phyloP scores from a whole-genome alignment of 2,888 invertebrate species.

The Rapana venosa region DNA sequence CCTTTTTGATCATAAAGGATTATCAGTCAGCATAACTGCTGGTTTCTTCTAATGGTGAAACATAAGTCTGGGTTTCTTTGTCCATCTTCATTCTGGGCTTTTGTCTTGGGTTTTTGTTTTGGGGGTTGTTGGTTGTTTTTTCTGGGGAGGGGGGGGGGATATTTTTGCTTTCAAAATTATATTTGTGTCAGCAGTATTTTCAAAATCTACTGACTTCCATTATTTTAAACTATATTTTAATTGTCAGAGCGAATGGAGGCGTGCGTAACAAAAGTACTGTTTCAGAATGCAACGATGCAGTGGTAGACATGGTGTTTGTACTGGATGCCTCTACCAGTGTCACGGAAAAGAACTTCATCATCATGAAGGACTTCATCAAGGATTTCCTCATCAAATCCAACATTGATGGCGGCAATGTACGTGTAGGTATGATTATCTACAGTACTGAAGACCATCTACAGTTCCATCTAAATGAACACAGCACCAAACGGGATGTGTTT shows the following conservation, averaged over 20 bases:
- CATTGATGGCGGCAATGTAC: conserved; percentile 64
- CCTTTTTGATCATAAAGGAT: no score
- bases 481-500: conserved; percentile 51
- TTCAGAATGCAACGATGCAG: conserved; percentile 50
- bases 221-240: background rate
- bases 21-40: no score
- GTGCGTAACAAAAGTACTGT: background rate
- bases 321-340: conserved; percentile 69
- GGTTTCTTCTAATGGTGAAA: no score
- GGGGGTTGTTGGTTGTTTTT: no score
- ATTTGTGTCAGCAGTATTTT: background rate
- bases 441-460: conserved; percentile 56
- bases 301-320: conserved; percentile 64
- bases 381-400: conserved; percentile 57
- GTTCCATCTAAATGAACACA: conserved; percentile 59
- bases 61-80: no score
- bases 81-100: no score
- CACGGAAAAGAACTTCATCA: conserved; percentile 60
- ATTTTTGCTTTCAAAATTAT: no score
- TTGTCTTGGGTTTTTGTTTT: no score
- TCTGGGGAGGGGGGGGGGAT: no score
- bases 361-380: conserved; percentile 60
- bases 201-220: background rate
- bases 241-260: background rate
- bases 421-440: conserved; percentile 56